These are phyloP conservation scores for Calcarius ornatus DNA, from an alignment of 2,113 vertebrate genomes.

Conservation along the genomic window DNA sequence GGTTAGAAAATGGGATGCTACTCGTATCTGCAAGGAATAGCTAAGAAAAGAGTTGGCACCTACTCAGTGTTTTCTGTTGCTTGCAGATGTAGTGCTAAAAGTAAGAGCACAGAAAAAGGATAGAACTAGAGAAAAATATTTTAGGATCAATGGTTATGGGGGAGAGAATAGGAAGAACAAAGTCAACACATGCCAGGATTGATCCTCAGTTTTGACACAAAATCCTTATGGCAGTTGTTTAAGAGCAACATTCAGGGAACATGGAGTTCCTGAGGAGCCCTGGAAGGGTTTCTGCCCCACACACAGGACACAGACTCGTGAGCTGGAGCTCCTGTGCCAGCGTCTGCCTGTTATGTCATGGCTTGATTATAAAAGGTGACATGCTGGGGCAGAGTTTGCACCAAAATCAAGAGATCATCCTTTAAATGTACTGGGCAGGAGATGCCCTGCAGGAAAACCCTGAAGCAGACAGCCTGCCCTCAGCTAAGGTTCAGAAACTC, in stretches of 20 bases:
- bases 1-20: not conserved
- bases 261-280: not conserved
- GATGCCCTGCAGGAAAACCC: not conserved
- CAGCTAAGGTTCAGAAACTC: not conserved
- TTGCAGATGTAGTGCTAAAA: not conserved
- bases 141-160: not conserved
- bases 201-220: not conserved
- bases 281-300: not conserved
- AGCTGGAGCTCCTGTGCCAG: not conserved
- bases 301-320: accelerated
- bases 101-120: not conserved
- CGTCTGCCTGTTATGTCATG: not conserved
- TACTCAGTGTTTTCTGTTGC: not conserved
- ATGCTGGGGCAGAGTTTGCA: not conserved
- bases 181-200: not conserved
- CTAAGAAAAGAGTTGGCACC: not conserved
- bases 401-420: not conserved
- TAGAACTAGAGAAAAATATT: not conserved
- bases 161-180: not conserved
- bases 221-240: not conserved
- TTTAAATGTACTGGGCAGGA: not conserved
- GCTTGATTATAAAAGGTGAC: not conserved
- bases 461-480: not conserved
- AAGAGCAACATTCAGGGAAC: not conserved
- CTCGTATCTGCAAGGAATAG: not conserved